Evolutionary conservation across 2,888 invertebrate genomes (phyloP).

Genomic region (Scaptomyza reducta): DNA sequence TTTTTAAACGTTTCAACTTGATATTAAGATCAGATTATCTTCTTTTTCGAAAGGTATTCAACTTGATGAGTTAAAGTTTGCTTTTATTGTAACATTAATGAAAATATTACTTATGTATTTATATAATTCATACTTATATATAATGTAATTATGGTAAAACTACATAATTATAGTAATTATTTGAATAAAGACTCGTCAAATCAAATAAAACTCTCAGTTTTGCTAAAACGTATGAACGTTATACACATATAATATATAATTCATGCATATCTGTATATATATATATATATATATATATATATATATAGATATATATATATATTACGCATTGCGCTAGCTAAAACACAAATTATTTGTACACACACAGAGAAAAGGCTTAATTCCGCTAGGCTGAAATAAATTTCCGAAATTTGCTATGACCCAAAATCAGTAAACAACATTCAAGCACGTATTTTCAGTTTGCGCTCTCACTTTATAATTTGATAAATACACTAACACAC

Average conservation of each 20-base stretch:
- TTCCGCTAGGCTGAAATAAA: neutral
- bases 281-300: neutral
- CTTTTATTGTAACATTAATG: too few relatives aligned
- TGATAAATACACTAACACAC: slow-evolving; percentile 31
- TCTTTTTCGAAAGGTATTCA: too few relatives aligned
- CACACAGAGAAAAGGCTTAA: neutral
- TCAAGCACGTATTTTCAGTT: slow-evolving; percentile 5
- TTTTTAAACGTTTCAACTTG: too few relatives aligned
- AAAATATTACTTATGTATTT: too few relatives aligned
- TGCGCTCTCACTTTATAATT: slow-evolving; percentile 37
- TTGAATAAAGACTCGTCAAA: neutral
- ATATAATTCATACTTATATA: too few relatives aligned
- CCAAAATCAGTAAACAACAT: slow-evolving; percentile 13
- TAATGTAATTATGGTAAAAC: too few relatives aligned
- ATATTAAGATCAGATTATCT: too few relatives aligned
- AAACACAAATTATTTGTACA: neutral
- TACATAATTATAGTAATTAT: neutral
- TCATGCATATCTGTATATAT: too few relatives aligned
- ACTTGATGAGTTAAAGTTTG: too few relatives aligned
- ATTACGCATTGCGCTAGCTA: neutral
- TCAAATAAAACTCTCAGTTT: neutral
- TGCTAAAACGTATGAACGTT: too few relatives aligned
- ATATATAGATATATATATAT: neutral
- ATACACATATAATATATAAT: too few relatives aligned
- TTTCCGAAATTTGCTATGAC: neutral